Conservation (phyloP, 53 echinoderm and acorn worm species). For the Henricia sp. region DNA sequence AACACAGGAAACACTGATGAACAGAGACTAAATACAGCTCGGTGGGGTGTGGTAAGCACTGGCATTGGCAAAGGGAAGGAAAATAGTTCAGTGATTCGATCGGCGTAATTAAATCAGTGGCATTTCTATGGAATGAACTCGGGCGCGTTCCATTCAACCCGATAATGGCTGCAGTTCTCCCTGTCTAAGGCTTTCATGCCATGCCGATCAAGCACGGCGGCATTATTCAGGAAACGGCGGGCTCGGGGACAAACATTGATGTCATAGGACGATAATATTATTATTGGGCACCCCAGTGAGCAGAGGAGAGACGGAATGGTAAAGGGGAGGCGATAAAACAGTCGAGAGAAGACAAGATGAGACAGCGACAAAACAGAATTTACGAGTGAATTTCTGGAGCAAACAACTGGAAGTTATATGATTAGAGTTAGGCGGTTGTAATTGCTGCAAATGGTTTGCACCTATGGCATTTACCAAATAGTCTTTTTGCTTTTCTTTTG, state of each 20-base stretch:
- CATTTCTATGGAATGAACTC: slow-evolving; percentile 40
- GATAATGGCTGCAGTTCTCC: slow-evolving; percentile 42
- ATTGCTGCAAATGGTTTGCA: not conserved
- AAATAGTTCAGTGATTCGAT: slow-evolving; percentile 50
- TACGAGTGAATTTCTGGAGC: slow-evolving; percentile 48
- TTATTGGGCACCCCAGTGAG: slow-evolving; percentile 36
- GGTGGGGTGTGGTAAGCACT: slow-evolving; percentile 13
- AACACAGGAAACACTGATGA: too few relatives aligned
- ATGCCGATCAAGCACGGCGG: slow-evolving; percentile 41
- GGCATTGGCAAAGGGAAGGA: slow-evolving; percentile 9
- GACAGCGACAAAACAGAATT: slow-evolving; percentile 14
- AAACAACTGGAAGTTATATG: slow-evolving; percentile 51
- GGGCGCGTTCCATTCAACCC: slow-evolving; percentile 52
- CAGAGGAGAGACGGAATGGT: not conserved
- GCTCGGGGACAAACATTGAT: slow-evolving; percentile 56
- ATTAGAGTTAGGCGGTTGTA: slow-evolving; percentile 29
- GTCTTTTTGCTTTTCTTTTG: slow-evolving; percentile 3
- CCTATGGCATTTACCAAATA: not conserved
- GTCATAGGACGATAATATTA: slow-evolving; percentile 56
- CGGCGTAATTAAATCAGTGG: slow-evolving; percentile 54
- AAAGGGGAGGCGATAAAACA: not conserved
- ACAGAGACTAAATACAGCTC: too few relatives aligned
- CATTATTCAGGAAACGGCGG: slow-evolving; percentile 10
- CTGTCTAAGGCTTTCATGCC: slow-evolving; percentile 26
- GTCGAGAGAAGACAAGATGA: slow-evolving; percentile 9